Evolutionary conservation across 2,113 vertebrate species (phyloP).

Genomic region (Oryzias javanicus): DNA sequence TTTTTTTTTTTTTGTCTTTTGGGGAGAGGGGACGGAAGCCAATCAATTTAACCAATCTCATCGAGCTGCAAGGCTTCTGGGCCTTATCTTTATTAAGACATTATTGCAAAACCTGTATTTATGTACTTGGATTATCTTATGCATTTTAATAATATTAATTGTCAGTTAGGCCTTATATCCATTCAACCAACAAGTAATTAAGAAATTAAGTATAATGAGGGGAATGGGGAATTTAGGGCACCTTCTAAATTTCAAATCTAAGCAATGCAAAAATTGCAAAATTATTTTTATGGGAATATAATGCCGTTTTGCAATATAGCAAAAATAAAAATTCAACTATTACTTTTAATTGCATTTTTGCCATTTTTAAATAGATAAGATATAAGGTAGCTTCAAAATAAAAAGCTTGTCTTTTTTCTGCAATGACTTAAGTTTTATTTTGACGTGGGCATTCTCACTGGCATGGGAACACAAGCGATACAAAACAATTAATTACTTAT

Average conservation of each 20-base stretch:
- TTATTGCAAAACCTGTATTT: neutral
- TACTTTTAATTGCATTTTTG: no score
- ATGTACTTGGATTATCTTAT: neutral
- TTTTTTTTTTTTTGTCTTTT: constrained; percentile 16
- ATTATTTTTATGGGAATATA: no score
- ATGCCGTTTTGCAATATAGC: no score
- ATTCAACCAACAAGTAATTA: no score
- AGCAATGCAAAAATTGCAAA: no score
- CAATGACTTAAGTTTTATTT: neutral
- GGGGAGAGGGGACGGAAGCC: constrained; percentile 39
- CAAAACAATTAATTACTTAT: neutral
- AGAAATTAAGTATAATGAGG: no score
- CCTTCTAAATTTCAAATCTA: no score
- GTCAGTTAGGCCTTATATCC: no score
- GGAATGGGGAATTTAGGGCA: no score
- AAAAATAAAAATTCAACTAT: no score
- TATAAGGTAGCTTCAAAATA: constrained; percentile 18
- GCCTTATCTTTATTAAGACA: neutral
- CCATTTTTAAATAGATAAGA: no score
- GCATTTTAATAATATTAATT: neutral
- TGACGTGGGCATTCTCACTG: neutral
- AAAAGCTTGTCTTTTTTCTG: constrained; percentile 10
- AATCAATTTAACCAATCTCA: constrained; percentile 14
- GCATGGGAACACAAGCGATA: neutral
- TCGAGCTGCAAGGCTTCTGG: constrained; percentile 16